A percentile compares a stretch with the other conserved stretches of the same genome.
These are phyloP conservation scores for Drosophila subquinaria DNA, from an alignment of 2,888 invertebrate genomes.

Conservation along the genomic window DNA sequence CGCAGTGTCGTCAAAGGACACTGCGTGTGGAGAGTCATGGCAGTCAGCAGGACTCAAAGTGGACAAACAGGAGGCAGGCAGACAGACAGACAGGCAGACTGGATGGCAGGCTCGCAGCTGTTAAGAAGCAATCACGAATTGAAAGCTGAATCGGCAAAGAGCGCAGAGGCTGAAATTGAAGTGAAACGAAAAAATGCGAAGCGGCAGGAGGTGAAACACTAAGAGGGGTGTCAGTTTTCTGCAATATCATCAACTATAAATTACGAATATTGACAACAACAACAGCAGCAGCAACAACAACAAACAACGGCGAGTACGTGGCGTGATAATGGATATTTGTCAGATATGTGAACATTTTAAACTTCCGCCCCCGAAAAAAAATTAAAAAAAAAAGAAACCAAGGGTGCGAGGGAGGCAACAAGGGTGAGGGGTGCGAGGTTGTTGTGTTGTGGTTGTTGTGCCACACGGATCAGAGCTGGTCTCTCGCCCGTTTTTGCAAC, in stretches of 20 bases:
- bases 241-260: conserved; percentile 81
- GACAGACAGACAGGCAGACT: conserved; percentile 1
- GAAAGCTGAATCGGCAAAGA: conserved; percentile 80
- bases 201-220: conserved; percentile 1
- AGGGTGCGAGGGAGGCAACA: not conserved
- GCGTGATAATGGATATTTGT: conserved; percentile 82
- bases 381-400: conserved; percentile 1
- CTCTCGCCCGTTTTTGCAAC: conserved; percentile 51
- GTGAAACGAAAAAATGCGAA: conserved; percentile 29
- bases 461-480: conserved; percentile 50
- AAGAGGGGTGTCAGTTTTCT: conserved; percentile 55
- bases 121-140: conserved; percentile 79
- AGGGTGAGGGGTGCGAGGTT: conserved; percentile 21
- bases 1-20: conserved; percentile 34
- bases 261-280: conserved; percentile 76
- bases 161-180: conserved; percentile 31
- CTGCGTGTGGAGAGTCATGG: conserved; percentile 64
- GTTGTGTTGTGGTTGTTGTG: conserved; percentile 41
- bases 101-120: conserved; percentile 42
- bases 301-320: conserved; percentile 64
- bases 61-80: conserved; percentile 29
- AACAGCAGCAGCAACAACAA: conserved; percentile 4
- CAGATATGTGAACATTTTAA: conserved; percentile 81
- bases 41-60: conserved; percentile 24
- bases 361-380: conserved; percentile 56